Base-by-base conservation (phyloP, 2,888 invertebrate genomes). In the Sicus ferrugineus region DNA sequence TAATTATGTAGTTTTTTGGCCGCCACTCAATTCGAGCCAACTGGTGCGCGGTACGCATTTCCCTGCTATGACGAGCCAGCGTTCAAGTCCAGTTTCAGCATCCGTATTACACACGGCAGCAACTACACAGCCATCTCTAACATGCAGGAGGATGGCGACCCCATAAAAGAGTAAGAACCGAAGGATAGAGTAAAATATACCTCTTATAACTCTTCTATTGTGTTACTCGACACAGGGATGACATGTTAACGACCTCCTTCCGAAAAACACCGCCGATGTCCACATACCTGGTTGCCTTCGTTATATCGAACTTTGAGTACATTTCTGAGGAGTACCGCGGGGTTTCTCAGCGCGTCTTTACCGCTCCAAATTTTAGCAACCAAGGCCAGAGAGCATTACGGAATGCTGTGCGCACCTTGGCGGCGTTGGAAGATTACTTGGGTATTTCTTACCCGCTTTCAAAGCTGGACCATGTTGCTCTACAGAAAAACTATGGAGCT, bases 391-490 rank as follows among this genome's bases (percentile, higher is more conserved):
- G 67, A 48, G 79, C 79, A 2, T 70, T 83, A 2, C 78, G 81
- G 66, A 81, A 83, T 65, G 77, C 80, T 0, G 76, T 83, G 11
- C 73, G 75, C 0, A 77, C 81, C 0, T 70, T 84, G 31, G 76
- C 81, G 4, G 77, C 78, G 3, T 68, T 84, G 1, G 92, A 92
- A 76, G 87, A 90, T 0, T 93, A 91, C 75, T 93, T 95, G 78
- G 89, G 90, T 69, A 89, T 93, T 16, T 86, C 89, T 31, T 96
- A 93, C 79, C 90, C 92, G 0, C 80, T 95, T 42, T 89, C 90
- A 0, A 96, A 96, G 85, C 88, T 94, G 75, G 96, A 97, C 82
- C 93, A 96, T 91, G 91, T 93, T 11, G 93, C 94, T 0, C 88
- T 96, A 16, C 93, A 95, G 1, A 92, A 93, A 76, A 95, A 95